Percentiles rank a stretch among this genome's conserved stretches.
Evolutionary conservation across 2,888 invertebrate species (phyloP).

Genomic region (Andricus curvator): DNA sequence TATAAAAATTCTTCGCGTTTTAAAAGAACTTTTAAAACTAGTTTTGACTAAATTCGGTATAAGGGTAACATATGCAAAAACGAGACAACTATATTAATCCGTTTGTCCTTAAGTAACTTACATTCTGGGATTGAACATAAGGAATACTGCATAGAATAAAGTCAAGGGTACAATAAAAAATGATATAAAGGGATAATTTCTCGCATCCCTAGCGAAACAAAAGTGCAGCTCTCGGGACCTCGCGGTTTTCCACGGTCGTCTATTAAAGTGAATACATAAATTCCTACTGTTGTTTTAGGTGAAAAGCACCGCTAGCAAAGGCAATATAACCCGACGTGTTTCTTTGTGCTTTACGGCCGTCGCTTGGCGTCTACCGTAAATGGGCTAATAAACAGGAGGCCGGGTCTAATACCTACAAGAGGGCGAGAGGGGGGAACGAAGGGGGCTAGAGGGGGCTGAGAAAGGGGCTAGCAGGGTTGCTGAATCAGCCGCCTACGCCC

Average conservation of each 20-base stretch:
- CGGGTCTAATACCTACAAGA: conserved; percentile 59
- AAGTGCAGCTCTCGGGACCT: not conserved
- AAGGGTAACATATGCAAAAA: no score
- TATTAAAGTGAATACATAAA: conserved; percentile 67
- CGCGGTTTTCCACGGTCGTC: not conserved
- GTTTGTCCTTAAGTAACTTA: no score
- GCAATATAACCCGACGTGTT: conserved; percentile 62
- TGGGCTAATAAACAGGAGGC: conserved; percentile 64
- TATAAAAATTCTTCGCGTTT: no score
- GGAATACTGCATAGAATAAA: not conserved
- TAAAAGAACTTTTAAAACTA: no score
- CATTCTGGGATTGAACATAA: not conserved
- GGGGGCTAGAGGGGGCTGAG: not conserved
- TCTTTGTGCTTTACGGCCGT: conserved; percentile 63
- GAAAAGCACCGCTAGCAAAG: conserved; percentile 49
- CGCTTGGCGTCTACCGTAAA: conserved; percentile 60
- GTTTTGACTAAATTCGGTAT: no score
- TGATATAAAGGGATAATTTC: not conserved
- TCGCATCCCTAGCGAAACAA: not conserved
- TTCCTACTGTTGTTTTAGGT: conserved; percentile 61
- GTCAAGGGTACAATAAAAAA: not conserved
- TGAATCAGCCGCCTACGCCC: conserved; percentile 16
- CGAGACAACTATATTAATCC: no score
- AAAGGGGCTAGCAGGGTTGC: conserved; percentile 2
- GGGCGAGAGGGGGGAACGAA: not conserved